Conservation (phyloP, 2,113 vertebrate genomes). For the Lucifuga dentata region DNA sequence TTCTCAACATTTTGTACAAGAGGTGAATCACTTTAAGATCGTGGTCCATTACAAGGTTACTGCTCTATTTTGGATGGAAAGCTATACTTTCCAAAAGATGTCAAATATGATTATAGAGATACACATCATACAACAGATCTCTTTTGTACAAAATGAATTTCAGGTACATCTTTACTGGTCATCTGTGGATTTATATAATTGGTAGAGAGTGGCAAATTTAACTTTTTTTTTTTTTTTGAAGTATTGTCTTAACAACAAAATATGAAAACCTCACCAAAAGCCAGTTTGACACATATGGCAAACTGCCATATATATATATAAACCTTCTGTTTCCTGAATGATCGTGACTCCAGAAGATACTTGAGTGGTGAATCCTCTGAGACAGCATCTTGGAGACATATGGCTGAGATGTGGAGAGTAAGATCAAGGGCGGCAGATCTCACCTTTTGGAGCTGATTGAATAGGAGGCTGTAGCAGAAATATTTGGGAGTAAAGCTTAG, state of each 20-base stretch:
- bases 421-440: constrained; percentile 50
- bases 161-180: background rate
- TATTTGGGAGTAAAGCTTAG: background rate
- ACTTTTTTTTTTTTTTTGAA: constrained; percentile 32
- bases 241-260: constrained; percentile 11
- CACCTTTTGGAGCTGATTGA: constrained; percentile 27
- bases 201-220: constrained; percentile 17
- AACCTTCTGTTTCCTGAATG: constrained; percentile 22
- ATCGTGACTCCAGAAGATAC: constrained; percentile 46
- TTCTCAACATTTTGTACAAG: too few relatives aligned
- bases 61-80: background rate
- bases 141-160: background rate
- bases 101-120: background rate
- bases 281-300: constrained; percentile 40
- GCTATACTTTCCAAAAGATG: background rate
- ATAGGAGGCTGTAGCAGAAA: background rate
- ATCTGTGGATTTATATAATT: constrained; percentile 14
- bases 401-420: constrained; percentile 47
- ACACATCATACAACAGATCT: background rate
- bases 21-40: too few relatives aligned
- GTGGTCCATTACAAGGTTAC: background rate
- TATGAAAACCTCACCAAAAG: constrained; percentile 9
- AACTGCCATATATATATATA: constrained; percentile 15
- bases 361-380: constrained; percentile 27
- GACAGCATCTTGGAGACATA: constrained; percentile 61